Evolutionary conservation across 2,888 invertebrate species (phyloP).

Genomic region (Rhopalosiphum nymphaeae): DNA sequence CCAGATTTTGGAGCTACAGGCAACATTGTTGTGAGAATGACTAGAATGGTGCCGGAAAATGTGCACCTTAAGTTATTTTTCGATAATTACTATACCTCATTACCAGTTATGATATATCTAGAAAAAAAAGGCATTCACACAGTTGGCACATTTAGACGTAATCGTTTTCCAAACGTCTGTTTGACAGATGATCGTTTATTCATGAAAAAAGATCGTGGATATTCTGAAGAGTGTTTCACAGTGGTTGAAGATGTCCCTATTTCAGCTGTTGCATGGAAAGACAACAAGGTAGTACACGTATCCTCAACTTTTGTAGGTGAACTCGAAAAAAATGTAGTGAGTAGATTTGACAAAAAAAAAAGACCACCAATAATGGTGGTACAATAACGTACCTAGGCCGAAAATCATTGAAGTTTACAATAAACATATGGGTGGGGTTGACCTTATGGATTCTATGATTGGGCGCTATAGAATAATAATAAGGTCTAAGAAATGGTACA

Average conservation of each 20-base stretch:
- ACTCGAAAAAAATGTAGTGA: conserved; percentile 1
- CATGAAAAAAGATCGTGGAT: conserved; percentile 9
- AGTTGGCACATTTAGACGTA: too few species aligned
- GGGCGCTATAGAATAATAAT: too few species aligned
- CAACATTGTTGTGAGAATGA: conserved; percentile 18
- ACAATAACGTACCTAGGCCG: too few species aligned
- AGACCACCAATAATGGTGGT: too few species aligned
- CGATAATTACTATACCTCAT: background rate
- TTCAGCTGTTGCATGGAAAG: background rate
- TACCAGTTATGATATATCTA: conserved; percentile 2
- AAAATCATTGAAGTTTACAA: too few species aligned
- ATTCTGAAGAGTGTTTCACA: conserved; percentile 30
- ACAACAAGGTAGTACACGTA: conserved; percentile 8
- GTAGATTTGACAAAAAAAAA: conserved; percentile 17
- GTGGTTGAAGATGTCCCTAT: background rate
- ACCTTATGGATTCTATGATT: too few species aligned
- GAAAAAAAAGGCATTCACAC: too few species aligned
- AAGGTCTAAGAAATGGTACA: too few species aligned
- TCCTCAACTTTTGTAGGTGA: conserved; percentile 8
- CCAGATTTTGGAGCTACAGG: conserved; percentile 43
- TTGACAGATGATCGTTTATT: background rate
- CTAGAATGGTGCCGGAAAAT: conserved; percentile 1
- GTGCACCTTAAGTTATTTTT: conserved; percentile 14
- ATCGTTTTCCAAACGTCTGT: too few species aligned
- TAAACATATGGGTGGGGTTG: too few species aligned